Conservation (phyloP, 2,113 vertebrate species). For the Mustelus asterias region DNA sequence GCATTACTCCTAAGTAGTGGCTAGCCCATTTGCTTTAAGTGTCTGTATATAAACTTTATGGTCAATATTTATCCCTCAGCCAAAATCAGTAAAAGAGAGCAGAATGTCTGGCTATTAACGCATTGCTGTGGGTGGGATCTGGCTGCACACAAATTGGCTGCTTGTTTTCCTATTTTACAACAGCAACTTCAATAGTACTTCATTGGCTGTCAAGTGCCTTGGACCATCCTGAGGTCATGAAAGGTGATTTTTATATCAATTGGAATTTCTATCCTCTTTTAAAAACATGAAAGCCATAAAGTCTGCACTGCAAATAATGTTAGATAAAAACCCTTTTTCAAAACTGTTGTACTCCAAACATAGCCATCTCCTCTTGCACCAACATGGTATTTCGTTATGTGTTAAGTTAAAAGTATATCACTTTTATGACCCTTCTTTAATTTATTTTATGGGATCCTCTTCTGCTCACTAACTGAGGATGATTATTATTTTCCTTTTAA, state of each 20-base stretch:
- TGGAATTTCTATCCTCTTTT: not conserved
- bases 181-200: not conserved
- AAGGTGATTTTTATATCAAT: not conserved
- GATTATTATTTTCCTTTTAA: not conserved
- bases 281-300: not conserved
- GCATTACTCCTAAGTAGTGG: not conserved
- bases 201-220: not conserved
- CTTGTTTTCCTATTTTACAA: not conserved
- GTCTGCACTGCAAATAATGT: not conserved
- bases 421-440: not conserved
- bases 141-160: not conserved
- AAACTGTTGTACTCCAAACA: not conserved
- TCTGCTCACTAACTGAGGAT: not conserved
- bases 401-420: not conserved
- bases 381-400: not conserved
- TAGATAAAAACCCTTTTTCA: not conserved
- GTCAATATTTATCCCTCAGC: not conserved
- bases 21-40: not conserved
- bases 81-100: not conserved
- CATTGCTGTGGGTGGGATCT: not conserved
- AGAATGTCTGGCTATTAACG: not conserved
- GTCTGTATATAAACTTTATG: not conserved
- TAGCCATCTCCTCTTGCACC: not conserved
- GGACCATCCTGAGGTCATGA: not conserved
- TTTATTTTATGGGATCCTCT: not conserved